Percentiles rank a stretch among this genome's conserved stretches.
These are phyloP conservation scores for Melanotaenia parkinsoni DNA, from an alignment of 2,797 vertebrate species.

Conservation along the genomic window DNA sequence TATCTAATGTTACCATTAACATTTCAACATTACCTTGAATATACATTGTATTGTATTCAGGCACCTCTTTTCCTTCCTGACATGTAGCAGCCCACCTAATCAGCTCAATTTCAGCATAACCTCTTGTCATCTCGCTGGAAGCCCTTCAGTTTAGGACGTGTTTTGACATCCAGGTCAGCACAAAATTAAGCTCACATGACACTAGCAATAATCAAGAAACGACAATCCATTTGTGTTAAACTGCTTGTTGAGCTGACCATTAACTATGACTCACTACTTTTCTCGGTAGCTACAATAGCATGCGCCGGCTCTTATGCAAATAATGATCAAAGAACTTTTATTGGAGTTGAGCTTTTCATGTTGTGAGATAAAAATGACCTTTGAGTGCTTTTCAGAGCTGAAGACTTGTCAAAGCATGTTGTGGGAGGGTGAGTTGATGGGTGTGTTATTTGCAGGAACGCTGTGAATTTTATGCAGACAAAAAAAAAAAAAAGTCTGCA, in stretches of 20 bases:
- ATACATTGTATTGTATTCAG: constrained; percentile 18
- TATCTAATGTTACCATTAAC: not conserved
- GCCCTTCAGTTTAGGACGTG: constrained; percentile 60
- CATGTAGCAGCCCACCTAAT: constrained; percentile 45
- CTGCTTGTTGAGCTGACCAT: constrained; percentile 68
- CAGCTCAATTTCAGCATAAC: constrained; percentile 46
- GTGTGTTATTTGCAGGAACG: constrained; percentile 64
- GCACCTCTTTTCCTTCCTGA: constrained; percentile 14
- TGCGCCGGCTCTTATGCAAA: constrained; percentile 56
- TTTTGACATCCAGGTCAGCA: constrained; percentile 67
- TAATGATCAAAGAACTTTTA: constrained; percentile 71
- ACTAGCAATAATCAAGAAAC: constrained; percentile 68
- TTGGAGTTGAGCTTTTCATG: constrained; percentile 59
- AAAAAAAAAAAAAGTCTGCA: constrained; percentile 16
- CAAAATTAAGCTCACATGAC: constrained; percentile 64
- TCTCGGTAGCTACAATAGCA: constrained; percentile 56
- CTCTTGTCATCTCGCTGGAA: constrained; percentile 34
- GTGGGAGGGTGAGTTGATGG: constrained; percentile 70
- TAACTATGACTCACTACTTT: constrained; percentile 70
- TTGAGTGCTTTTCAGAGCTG: constrained; percentile 71
- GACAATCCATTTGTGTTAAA: constrained; percentile 69
- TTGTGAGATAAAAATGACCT: constrained; percentile 64
- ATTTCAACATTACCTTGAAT: constrained; percentile 20
- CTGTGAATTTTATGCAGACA: constrained; percentile 40
- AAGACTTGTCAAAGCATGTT: constrained; percentile 71